Percentiles rank a stretch among this genome's conserved stretches.
Evolutionary conservation across 2,113 vertebrate species (phyloP).

Genomic region (Apodemus sylvaticus): DNA sequence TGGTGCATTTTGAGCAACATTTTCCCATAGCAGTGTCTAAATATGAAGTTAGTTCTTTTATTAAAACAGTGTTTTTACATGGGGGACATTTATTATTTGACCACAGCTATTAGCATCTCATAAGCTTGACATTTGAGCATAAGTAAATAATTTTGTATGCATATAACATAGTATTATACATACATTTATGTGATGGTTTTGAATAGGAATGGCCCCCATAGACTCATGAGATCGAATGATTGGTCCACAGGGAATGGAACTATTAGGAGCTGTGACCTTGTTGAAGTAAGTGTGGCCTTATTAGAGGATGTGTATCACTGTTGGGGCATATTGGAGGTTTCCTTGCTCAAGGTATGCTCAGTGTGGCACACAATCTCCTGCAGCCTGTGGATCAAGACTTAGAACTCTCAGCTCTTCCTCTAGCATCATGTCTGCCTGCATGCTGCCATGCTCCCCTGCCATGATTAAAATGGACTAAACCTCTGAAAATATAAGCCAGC

Average conservation of each 20-base stretch:
- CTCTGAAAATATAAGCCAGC: neutral
- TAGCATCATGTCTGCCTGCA: neutral
- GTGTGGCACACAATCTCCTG: neutral
- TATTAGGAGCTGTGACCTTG: neutral
- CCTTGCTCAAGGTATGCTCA: neutral
- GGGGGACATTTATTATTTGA: conserved; percentile 67
- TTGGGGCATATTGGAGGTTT: neutral
- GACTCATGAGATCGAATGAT: neutral
- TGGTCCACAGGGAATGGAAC: neutral
- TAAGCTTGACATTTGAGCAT: conserved; percentile 73
- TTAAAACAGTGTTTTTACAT: conserved; percentile 66
- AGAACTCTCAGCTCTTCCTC: neutral
- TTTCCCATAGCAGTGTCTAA: conserved; percentile 64
- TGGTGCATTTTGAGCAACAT: conserved; percentile 62
- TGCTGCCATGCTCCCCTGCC: neutral
- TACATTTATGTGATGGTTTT: neutral
- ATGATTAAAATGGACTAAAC: neutral
- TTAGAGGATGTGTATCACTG: neutral
- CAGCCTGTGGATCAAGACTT: neutral
- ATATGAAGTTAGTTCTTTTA: conserved; percentile 69
- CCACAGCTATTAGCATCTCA: conserved; percentile 66
- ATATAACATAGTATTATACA: neutral
- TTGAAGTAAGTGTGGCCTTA: neutral
- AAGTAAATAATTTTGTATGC: conserved; percentile 51
- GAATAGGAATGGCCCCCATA: neutral